Evolutionary conservation across 2,113 vertebrate species (phyloP).

Genomic region (Butorides virescens): DNA sequence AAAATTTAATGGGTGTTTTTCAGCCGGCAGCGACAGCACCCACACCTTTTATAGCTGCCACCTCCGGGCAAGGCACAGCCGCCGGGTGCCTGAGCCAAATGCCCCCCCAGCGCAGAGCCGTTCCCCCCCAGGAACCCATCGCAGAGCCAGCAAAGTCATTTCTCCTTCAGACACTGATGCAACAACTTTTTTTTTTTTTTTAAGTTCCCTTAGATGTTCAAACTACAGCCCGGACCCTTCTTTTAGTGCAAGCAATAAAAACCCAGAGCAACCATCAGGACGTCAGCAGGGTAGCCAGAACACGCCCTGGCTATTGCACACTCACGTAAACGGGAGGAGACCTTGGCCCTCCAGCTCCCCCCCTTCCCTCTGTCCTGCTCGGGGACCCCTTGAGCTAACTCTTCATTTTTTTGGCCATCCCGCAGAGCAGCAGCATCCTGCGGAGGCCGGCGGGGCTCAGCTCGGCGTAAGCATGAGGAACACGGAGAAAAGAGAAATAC

Average conservation of each 20-base stretch:
- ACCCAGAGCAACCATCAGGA: not conserved
- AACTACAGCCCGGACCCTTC: not conserved
- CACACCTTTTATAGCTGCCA: not conserved
- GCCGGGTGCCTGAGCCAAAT: not conserved
- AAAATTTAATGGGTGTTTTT: not conserved
- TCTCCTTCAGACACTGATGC: not conserved
- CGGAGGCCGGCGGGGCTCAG: not conserved
- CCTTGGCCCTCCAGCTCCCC: not conserved
- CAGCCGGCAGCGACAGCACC: not conserved
- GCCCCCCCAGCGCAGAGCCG: not conserved
- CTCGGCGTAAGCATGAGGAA: not conserved
- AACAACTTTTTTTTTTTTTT: fast-evolving
- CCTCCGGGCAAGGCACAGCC: not conserved
- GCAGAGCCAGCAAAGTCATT: not conserved
- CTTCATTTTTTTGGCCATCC: not conserved
- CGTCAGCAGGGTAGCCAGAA: not conserved
- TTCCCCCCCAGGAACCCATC: not conserved
- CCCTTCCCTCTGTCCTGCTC: not conserved
- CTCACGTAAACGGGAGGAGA: not conserved
- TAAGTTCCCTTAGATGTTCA: not conserved
- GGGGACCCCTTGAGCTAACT: not conserved
- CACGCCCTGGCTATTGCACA: not conserved
- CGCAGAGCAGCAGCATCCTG: not conserved
- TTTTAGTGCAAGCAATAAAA: not conserved
- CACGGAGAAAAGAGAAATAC: not conserved